A percentile compares a stretch with the other conserved stretches of the same genome.
phyloP scores from a whole-genome alignment of 2,113 vertebrate species.

The Deroptyus accipitrinus region DNA sequence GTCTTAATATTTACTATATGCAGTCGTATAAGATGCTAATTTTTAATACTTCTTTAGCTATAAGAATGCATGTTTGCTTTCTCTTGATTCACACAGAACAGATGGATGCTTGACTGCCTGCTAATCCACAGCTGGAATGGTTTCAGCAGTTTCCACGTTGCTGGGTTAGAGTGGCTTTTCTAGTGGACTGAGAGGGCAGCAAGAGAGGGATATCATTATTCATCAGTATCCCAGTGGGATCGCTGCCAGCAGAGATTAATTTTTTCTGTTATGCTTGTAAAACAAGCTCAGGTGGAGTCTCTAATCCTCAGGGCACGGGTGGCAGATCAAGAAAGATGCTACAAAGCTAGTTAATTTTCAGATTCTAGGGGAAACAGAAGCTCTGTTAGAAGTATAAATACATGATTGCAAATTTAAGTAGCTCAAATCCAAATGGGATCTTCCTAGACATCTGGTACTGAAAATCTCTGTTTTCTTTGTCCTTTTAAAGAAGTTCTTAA shows the following conservation, averaged over 20 bases:
- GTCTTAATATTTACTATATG: constrained; percentile 27
- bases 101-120: constrained; percentile 87
- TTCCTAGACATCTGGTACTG: constrained; percentile 82
- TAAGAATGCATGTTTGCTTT: constrained; percentile 79
- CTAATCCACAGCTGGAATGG: constrained; percentile 89
- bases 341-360: constrained; percentile 91
- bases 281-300: constrained; percentile 90
- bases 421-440: constrained; percentile 86
- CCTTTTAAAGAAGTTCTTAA: constrained; percentile 75
- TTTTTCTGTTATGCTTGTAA: constrained; percentile 90
- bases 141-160: constrained; percentile 83
- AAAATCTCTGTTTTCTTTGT: constrained; percentile 78
- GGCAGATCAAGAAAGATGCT: constrained; percentile 90
- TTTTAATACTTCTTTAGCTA: constrained; percentile 70
- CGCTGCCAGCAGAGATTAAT: constrained; percentile 88
- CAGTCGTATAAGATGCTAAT: constrained; percentile 60
- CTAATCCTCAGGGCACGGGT: constrained; percentile 87
- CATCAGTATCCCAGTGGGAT: constrained; percentile 87
- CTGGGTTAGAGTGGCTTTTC: constrained; percentile 86
- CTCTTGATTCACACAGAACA: constrained; percentile 78
- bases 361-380: constrained; percentile 86
- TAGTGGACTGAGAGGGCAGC: constrained; percentile 87
- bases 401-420: constrained; percentile 88
- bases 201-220: constrained; percentile 89
- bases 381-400: constrained; percentile 87